phyloP scores from a whole-genome alignment of 2,797 vertebrate species.

The Synanceia verrucosa region DNA sequence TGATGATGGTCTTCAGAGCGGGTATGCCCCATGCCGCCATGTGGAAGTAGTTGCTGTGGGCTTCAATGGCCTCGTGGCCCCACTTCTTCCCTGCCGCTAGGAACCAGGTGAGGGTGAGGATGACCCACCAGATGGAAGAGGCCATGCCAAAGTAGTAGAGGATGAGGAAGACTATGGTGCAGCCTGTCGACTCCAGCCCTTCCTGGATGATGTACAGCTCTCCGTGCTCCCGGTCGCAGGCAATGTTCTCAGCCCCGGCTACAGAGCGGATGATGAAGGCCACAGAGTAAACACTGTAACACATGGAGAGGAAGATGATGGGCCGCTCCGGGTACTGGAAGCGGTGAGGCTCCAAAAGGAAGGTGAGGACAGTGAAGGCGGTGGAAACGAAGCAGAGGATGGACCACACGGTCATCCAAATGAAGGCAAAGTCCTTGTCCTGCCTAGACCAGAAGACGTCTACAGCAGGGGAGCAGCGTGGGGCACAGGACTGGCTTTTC shows the following conservation, averaged over 20 bases:
- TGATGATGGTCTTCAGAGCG: constrained; percentile 94
- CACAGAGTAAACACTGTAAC: constrained; percentile 96
- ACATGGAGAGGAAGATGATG: constrained; percentile 99
- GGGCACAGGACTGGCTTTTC: constrained; percentile 92
- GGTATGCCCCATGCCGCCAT: constrained; percentile 97
- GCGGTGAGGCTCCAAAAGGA: constrained; percentile 94
- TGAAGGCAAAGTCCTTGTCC: constrained; percentile 97
- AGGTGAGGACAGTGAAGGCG: constrained; percentile 96
- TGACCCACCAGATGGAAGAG: constrained; percentile 98
- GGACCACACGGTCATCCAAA: constrained; percentile 98
- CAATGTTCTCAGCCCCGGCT: constrained; percentile 93
- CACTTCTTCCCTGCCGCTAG: constrained; percentile 97
- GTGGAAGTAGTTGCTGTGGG: constrained; percentile 98
- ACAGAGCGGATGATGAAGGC: constrained; percentile 96
- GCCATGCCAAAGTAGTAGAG: constrained; percentile 99
- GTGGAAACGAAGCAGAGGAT: constrained; percentile 96
- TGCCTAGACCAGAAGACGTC: constrained; percentile 96
- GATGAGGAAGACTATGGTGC: constrained; percentile 97
- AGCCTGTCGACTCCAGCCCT: constrained; percentile 95
- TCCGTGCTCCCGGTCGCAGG: constrained; percentile 93
- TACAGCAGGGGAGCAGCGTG: constrained; percentile 90
- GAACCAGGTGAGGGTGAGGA: constrained; percentile 98
- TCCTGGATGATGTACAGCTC: constrained; percentile 96
- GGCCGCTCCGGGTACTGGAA: constrained; percentile 98
- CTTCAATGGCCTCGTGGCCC: constrained; percentile 98